Evolutionary conservation across 2,113 vertebrate species (phyloP).

Genomic region (Aptenodytes patagonicus): DNA sequence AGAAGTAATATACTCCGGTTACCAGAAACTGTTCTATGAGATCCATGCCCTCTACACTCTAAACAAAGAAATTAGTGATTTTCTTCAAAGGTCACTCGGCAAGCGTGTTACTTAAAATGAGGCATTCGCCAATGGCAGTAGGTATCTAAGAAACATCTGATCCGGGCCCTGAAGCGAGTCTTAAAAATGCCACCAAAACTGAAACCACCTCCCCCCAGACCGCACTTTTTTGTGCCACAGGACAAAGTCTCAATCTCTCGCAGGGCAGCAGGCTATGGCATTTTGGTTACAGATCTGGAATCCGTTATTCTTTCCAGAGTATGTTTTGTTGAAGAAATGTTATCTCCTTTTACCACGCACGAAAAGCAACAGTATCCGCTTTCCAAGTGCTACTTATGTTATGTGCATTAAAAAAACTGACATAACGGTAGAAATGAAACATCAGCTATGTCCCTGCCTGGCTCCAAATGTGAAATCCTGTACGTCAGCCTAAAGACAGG

Average conservation of each 20-base stretch:
- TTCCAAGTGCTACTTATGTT: not conserved
- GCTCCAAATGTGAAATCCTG: not conserved
- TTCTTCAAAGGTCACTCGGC: constrained; percentile 73
- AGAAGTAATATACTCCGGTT: constrained; percentile 65
- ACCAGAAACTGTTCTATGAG: constrained; percentile 46
- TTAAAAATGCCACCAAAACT: constrained; percentile 26
- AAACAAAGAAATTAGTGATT: constrained; percentile 75
- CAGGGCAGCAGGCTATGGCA: not conserved
- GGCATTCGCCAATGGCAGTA: constrained; percentile 32
- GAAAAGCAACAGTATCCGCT: not conserved
- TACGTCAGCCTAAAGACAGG: not conserved
- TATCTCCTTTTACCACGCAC: not conserved
- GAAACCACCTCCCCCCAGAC: not conserved
- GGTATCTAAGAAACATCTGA: constrained; percentile 42
- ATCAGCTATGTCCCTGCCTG: not conserved
- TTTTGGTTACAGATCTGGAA: not conserved
- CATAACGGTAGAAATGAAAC: fast-evolving
- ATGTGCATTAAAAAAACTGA: not conserved
- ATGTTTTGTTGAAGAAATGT: not conserved
- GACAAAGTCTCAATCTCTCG: not conserved
- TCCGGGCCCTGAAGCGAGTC: not conserved
- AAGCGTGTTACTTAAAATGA: constrained; percentile 60
- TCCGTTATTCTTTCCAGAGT: not conserved
- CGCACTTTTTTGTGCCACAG: not conserved
- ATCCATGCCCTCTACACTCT: constrained; percentile 66